Evolutionary conservation across 2,797 vertebrate species (phyloP).

Genomic region (Crossoptilon crossoptilon): DNA sequence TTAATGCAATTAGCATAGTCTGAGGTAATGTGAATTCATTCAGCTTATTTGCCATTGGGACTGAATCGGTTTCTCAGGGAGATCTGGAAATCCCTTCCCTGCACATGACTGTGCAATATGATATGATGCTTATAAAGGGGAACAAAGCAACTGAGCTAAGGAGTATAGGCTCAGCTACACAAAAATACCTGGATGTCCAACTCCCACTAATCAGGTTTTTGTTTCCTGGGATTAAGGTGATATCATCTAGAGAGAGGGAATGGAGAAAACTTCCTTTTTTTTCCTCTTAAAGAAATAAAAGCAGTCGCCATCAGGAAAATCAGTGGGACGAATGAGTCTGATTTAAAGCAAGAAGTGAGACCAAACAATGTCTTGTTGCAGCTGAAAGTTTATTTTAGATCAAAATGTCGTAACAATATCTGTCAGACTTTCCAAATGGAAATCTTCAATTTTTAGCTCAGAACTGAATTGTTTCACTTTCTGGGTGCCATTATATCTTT

Average conservation of each 20-base stretch:
- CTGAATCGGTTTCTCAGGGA: conserved; percentile 70
- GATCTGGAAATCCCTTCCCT: conserved; percentile 54
- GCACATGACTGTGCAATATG: not conserved
- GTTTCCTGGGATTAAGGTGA: not conserved
- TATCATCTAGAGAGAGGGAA: not conserved
- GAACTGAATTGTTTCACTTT: not conserved
- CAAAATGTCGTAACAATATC: not conserved
- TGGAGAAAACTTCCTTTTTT: not conserved
- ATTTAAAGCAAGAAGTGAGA: not conserved
- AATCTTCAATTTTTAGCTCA: conserved; percentile 1
- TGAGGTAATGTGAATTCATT: not conserved
- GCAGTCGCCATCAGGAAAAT: not conserved
- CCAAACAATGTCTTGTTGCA: not conserved
- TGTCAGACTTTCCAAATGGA: conserved; percentile 5
- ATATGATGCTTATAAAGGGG: not conserved
- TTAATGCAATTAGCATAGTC: conserved; percentile 24
- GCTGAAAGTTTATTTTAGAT: conserved; percentile 12
- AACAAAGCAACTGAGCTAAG: not conserved
- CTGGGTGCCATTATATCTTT: not conserved
- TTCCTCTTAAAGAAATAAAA: not conserved
- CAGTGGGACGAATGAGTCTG: not conserved
- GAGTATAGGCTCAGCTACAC: not conserved
- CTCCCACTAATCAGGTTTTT: not conserved
- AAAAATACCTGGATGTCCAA: not conserved
- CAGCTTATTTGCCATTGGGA: conserved; percentile 27